Percentiles rank a stretch among this genome's conserved stretches.
These are phyloP conservation scores for Aphidius ervi DNA, from an alignment of 1,140 invertebrate genomes.

Conservation along the genomic window DNA sequence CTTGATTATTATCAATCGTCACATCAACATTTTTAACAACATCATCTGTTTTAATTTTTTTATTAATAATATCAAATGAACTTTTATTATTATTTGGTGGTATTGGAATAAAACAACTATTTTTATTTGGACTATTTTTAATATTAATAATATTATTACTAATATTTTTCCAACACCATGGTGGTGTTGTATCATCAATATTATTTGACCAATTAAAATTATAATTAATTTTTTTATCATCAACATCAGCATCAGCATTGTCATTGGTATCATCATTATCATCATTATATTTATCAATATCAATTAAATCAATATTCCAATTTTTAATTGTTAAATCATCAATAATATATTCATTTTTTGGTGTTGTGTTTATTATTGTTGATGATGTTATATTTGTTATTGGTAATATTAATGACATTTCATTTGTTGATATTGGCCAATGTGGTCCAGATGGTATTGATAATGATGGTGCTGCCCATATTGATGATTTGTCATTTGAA, in stretches of 20 bases:
- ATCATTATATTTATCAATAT: conserved; percentile 38
- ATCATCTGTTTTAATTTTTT: conserved; percentile 1
- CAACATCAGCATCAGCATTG: conserved; percentile 27
- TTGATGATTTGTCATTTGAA: conserved; percentile 44
- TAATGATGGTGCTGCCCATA: conserved; percentile 50
- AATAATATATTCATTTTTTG: conserved; percentile 37
- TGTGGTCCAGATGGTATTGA: conserved; percentile 47
- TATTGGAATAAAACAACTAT: conserved; percentile 36
- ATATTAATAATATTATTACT: conserved; percentile 36
- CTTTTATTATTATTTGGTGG: conserved; percentile 28
- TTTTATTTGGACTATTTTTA: conserved; percentile 35
- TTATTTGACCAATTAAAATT: conserved; percentile 45
- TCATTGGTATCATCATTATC: conserved; percentile 23
- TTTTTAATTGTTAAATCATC: conserved; percentile 46
- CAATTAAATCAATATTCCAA: conserved; percentile 45
- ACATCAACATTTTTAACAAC: neutral
- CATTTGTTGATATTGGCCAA: conserved; percentile 44
- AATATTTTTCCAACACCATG: conserved; percentile 45
- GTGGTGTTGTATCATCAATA: conserved; percentile 32
- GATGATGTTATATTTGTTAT: conserved; percentile 31
- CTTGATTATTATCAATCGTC: neutral
- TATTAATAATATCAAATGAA: neutral
- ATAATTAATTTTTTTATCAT: conserved; percentile 21
- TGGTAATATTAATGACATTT: conserved; percentile 37
- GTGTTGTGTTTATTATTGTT: conserved; percentile 24